Evolutionary conservation across 1,140 invertebrate species (phyloP), one percentile per base, ranked within the genome.

Genomic region (Paraescarpia echinospica): DNA sequence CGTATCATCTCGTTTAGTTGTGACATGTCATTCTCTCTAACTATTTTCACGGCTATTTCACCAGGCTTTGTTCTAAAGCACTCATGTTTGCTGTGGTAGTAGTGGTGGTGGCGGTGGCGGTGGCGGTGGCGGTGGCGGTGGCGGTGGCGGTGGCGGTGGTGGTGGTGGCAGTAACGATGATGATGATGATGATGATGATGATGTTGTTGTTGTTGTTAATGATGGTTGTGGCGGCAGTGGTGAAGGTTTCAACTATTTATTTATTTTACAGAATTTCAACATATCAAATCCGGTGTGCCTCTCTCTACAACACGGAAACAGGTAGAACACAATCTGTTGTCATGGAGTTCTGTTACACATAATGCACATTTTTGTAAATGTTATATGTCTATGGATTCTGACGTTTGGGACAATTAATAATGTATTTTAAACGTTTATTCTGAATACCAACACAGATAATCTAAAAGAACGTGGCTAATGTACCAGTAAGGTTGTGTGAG

Each of bases 211-310:
- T 41, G 59, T 12, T 27, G 27, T 12, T 77, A 27, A 18, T 18
- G 59, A 27, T 77, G 59, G 27, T 18, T 2, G 41, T 41, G 41
- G 41, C 41, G 41, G 41, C 12, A 12, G 41, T 12, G 41, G 41
- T 41, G 41, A 12, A 4, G 41, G 41, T 41, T 4, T 91, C 22
- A 22, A 12, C 41, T 2, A 31, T 6, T 48, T 27, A 41, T 41
- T 91, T 91, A 6, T 48, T 2, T 35, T 91, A 18, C 91, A 91
- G 91, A 91, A 91, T 48, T 34, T 91, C 41, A 91, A 91, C 48
- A 91, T 91, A 91, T 91, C 91, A 35, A 91, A 91, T 31, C 91
- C 91, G 9, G 34, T 22, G 48, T 91, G 91, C 91, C 34, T 91
- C 22, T 27, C 34, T 27, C 27, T 91, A 8, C 34, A 35, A 33